These are phyloP conservation scores for Formicarius rufipectus DNA, from an alignment of 2,113 vertebrate species.

Conservation along the genomic window DNA sequence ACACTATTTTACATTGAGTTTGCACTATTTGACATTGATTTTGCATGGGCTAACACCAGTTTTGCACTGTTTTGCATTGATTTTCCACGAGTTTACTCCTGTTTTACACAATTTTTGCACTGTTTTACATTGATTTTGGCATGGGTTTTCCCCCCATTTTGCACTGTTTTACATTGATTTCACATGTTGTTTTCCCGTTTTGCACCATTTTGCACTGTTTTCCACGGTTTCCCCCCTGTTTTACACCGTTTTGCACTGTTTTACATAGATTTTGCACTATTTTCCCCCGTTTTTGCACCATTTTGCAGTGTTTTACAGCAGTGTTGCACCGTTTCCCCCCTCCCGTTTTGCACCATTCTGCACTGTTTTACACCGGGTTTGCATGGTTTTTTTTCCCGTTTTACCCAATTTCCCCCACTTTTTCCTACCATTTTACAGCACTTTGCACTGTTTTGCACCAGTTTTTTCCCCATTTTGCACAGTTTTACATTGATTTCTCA, in stretches of 20 bases:
- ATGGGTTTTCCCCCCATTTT: not conserved
- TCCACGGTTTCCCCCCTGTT: not conserved
- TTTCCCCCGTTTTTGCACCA: not conserved
- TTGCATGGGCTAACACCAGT: too few species aligned
- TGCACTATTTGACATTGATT: not conserved
- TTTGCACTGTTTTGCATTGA: too few species aligned
- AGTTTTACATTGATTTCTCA: not conserved
- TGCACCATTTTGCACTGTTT: not conserved
- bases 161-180: not conserved
- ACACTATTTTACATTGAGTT: not conserved
- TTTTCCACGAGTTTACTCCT: too few species aligned
- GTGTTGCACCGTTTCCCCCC: accelerated
- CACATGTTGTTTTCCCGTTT: too few species aligned
- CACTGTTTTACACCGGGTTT: not conserved
- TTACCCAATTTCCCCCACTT: too few species aligned
- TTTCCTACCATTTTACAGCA: too few species aligned
- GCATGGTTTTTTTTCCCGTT: too few species aligned
- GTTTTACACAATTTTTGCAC: not conserved
- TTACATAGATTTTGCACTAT: not conserved
- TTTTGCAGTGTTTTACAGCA: not conserved
- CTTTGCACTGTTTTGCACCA: not conserved
- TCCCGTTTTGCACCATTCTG: too few species aligned
- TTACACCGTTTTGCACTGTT: not conserved
- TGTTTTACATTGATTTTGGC: not conserved
- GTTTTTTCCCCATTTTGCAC: too few species aligned